Evolutionary conservation across 2,113 vertebrate species (phyloP).

Genomic region (Vimba vimba): DNA sequence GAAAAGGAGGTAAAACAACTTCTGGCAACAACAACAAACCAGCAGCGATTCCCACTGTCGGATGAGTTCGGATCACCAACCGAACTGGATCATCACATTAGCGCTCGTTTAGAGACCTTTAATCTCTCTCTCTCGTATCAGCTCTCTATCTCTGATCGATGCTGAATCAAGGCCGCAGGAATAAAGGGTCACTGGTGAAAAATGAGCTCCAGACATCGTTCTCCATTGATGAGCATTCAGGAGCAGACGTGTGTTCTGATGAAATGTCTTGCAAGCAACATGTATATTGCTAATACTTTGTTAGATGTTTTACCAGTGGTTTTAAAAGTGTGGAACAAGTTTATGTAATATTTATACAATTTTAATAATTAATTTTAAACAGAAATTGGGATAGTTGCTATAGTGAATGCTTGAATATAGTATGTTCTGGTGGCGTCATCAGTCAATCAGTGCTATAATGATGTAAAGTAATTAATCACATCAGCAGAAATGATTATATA

Average conservation of each 20-base stretch:
- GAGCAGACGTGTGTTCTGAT: neutral
- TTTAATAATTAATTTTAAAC: neutral
- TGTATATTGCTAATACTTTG: neutral
- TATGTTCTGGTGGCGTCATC: neutral
- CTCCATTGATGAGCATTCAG: neutral
- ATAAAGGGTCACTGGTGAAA: neutral
- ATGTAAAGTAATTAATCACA: no score
- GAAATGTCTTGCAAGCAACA: neutral
- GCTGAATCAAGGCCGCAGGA: neutral
- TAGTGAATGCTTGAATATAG: neutral
- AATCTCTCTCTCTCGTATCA: neutral
- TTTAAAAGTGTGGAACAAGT: neutral
- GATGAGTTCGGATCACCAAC: neutral
- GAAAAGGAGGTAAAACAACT: neutral
- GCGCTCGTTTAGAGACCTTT: slow-evolving; percentile 54
- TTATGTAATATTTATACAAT: neutral
- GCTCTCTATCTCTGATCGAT: neutral
- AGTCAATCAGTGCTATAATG: no score
- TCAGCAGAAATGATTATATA: neutral
- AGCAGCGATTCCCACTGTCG: neutral
- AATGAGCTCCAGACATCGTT: neutral
- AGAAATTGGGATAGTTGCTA: neutral
- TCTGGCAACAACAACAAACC: no score
- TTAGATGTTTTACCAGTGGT: neutral
- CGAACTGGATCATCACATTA: slow-evolving; percentile 64